Conservation (phyloP, 2,797 vertebrate species). For the Catharus ustulatus region DNA sequence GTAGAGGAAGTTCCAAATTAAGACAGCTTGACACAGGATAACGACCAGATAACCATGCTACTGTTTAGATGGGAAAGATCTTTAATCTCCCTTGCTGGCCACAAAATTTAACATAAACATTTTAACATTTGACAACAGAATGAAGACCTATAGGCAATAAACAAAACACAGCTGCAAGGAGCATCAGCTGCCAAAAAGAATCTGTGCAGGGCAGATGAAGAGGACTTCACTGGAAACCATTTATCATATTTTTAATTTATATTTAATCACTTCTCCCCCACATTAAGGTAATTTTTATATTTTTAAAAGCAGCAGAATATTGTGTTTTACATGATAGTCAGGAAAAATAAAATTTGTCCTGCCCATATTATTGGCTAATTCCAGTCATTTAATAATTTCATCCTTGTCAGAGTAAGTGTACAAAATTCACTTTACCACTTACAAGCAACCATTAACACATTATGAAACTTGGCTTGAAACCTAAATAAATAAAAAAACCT, state of each 20-base stretch:
- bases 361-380: background rate
- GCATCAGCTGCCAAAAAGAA: background rate
- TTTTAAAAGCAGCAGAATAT: background rate
- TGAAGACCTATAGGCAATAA: background rate
- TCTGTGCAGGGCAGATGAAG: background rate
- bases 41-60: background rate
- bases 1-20: background rate
- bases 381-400: background rate
- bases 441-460: constrained; percentile 1
- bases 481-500: constrained; percentile 49
- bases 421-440: constrained; percentile 34
- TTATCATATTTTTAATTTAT: background rate
- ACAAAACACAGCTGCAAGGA: background rate
- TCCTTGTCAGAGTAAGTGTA: constrained; percentile 28
- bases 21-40: background rate
- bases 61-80: background rate
- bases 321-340: constrained; percentile 19
- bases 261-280: background rate
- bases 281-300: background rate
- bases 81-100: background rate
- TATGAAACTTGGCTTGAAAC: constrained; percentile 43
- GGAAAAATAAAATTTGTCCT: background rate
- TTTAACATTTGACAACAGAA: constrained; percentile 2
- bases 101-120: background rate
- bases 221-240: background rate